Base-by-base conservation (phyloP, 2,797 vertebrate species). In the Cynopterus sphinx region DNA sequence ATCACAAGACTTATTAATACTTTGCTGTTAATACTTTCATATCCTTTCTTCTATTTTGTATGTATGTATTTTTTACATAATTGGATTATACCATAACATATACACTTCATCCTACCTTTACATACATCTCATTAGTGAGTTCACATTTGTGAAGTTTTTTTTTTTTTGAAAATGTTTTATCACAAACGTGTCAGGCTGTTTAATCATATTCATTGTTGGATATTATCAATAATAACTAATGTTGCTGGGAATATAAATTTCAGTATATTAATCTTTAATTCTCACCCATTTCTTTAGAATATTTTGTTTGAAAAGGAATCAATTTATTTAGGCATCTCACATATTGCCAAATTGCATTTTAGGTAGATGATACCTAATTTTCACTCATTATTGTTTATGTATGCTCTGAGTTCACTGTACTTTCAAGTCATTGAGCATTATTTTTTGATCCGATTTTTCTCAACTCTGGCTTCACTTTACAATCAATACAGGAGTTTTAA, bases 191-290 rank as follows among this genome's bases (percentile, higher is more conserved):
- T 87, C 55, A 87, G 67, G 4, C 11, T 68, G 68, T 83, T 77
- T 82, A 65, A 73, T 46, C 77, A 4, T 85, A 71, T 24, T 59
- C 31, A 79, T 84, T 74, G 63, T 46, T 91, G 51, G 19, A 28
- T 74, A 17, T 63, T 87, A 33, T 61, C 39, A 36, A 71, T 65
- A 55, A 92, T 88, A 79, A 82, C 24, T 41, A 46, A 92, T 65
- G 8, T 74, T 78, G 1, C 67, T 73, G 26, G 78, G 57, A 90
- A 39, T 19, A 85, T 49, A 49, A 49, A 49, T 95, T 86, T 97
- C 12, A 92, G 81, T 84, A 53, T 94, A 71, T 90, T 78, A 51
- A 85, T 65, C 81, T 87, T 93, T 95, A 96, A 74, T 63, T 91
- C 70, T 92, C 31, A 74, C 82, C 63, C 31, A 28, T 74, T 96